Conservation (phyloP, 2,888 invertebrate genomes). For the Sphaerophoria taeniata region DNA sequence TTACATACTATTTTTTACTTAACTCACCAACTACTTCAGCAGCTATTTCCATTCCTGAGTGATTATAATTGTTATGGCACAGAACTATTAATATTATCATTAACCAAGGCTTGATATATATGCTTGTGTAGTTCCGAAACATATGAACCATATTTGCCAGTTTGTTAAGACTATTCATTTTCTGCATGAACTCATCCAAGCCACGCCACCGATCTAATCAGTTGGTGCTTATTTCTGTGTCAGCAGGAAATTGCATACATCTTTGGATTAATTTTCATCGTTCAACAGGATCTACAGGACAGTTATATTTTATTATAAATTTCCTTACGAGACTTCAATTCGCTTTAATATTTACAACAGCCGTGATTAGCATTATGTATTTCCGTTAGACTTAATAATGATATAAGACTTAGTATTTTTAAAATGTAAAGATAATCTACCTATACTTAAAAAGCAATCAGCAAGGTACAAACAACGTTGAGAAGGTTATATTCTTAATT, state of each 20-base stretch:
- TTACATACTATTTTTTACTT: too few species aligned
- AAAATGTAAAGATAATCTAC: too few species aligned
- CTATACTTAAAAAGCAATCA: too few species aligned
- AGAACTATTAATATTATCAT: constrained; percentile 77
- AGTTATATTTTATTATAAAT: constrained; percentile 44
- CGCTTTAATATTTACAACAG: too few species aligned
- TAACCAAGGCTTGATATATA: constrained; percentile 71
- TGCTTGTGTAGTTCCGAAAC: constrained; percentile 34
- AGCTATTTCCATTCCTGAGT: constrained; percentile 79
- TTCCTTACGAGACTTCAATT: constrained; percentile 35
- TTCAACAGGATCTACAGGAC: constrained; percentile 44
- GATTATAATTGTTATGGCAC: constrained; percentile 79
- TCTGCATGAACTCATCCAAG: constrained; percentile 61
- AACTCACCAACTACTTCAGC: constrained; percentile 81
- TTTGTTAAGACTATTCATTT: constrained; percentile 58
- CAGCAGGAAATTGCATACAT: constrained; percentile 57
- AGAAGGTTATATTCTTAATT: too few species aligned
- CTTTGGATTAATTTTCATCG: background rate
- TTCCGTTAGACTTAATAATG: too few species aligned
- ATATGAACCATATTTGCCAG: constrained; percentile 59
- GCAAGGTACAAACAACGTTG: too few species aligned
- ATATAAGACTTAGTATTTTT: too few species aligned
- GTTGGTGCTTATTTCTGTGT: constrained; percentile 30
- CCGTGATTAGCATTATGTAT: too few species aligned
- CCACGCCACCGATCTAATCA: constrained; percentile 7